phyloP scores from a whole-genome alignment of 2,113 vertebrate species.

The Corvus cornix region DNA sequence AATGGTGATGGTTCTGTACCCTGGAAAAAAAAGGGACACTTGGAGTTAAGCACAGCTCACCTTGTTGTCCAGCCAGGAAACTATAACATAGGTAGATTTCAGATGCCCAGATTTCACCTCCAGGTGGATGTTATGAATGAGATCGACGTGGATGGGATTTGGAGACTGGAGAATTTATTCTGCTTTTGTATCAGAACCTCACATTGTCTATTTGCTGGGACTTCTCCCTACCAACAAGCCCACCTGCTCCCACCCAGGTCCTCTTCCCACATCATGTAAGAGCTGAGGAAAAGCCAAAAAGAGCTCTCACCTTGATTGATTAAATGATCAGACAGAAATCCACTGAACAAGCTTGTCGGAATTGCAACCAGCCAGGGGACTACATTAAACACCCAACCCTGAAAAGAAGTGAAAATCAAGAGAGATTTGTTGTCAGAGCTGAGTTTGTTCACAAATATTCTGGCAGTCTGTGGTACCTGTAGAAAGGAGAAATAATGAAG shows the following conservation, averaged over 20 bases:
- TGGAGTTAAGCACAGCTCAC: not conserved
- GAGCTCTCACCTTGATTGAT: slow-evolving; percentile 83
- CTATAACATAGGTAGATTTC: not conserved
- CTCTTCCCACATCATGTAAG: not conserved
- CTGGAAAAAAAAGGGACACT: slow-evolving; percentile 63
- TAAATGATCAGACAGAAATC: slow-evolving; percentile 90
- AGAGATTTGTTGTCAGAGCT: not conserved
- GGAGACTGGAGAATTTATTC: not conserved
- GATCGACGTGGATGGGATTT: not conserved
- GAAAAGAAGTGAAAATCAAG: not conserved
- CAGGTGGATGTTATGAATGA: not conserved
- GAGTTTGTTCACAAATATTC: not conserved
- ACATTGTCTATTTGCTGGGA: accelerated
- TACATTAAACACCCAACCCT: slow-evolving; percentile 98
- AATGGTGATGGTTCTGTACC: slow-evolving; percentile 86
- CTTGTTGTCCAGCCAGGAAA: not conserved
- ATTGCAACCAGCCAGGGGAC: slow-evolving; percentile 95
- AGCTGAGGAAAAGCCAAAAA: not conserved
- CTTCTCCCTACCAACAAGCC: not conserved
- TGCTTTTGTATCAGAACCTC: not conserved
- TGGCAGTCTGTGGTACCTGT: not conserved
- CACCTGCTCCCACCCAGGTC: not conserved
- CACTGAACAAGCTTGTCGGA: slow-evolving; percentile 87
- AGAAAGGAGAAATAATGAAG: not conserved
- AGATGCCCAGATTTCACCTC: not conserved